Evolutionary conservation across 2,113 vertebrate genomes (phyloP).

Genomic region (Pseudopodoces humilis): DNA sequence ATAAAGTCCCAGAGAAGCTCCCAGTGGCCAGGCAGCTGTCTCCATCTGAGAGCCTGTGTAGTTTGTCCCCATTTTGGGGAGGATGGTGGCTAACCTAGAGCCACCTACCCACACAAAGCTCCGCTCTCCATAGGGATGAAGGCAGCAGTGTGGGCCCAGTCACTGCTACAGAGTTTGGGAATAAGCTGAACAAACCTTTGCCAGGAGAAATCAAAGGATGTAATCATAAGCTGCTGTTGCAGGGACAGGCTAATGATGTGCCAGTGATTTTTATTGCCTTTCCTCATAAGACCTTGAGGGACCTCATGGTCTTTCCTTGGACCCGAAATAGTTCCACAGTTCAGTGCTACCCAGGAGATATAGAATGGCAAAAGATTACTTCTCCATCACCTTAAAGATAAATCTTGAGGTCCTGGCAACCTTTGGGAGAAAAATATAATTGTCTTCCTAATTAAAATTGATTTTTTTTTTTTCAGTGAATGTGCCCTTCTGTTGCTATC

Average conservation of each 20-base stretch:
- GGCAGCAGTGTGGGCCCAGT: neutral
- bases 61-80: neutral
- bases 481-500: slow-evolving; percentile 60
- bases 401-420: slow-evolving; percentile 66
- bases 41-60: neutral
- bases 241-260: slow-evolving; percentile 38
- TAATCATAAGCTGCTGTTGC: slow-evolving; percentile 35
- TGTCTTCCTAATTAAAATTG: slow-evolving; percentile 76
- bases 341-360: slow-evolving; percentile 14
- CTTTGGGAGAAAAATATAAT: slow-evolving; percentile 70
- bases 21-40: neutral
- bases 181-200: neutral
- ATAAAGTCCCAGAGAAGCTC: neutral
- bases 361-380: slow-evolving; percentile 51
- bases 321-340: slow-evolving; percentile 49
- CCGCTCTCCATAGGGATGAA: neutral
- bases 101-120: neutral
- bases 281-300: slow-evolving; percentile 39
- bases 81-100: neutral
- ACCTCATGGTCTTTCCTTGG: slow-evolving; percentile 28
- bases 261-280: slow-evolving; percentile 55
- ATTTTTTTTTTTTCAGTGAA: slow-evolving; percentile 60
- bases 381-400: slow-evolving; percentile 66
- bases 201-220: slow-evolving; percentile 20
- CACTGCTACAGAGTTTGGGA: neutral